Evolutionary conservation across 2,888 invertebrate species (phyloP).

Genomic region (Heliconius aoede): DNA sequence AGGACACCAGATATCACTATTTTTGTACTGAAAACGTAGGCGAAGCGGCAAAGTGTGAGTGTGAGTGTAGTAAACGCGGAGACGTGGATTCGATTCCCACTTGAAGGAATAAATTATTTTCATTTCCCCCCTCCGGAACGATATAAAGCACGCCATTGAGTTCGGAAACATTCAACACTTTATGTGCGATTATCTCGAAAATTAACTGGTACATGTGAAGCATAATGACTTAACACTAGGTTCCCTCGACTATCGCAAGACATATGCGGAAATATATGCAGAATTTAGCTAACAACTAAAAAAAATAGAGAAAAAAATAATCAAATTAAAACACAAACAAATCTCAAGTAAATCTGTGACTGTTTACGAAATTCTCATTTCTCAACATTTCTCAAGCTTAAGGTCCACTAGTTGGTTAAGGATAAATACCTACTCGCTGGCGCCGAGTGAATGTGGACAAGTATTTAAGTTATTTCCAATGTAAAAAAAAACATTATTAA

Average conservation of each 20-base stretch:
- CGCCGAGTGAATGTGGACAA: slow-evolving; percentile 38
- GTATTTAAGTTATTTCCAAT: slow-evolving; percentile 32
- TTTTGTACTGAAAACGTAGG: too few relatives aligned
- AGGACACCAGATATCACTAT: slow-evolving; percentile 12
- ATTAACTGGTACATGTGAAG: neutral
- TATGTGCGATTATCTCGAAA: neutral
- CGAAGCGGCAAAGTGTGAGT: too few relatives aligned
- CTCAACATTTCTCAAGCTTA: slow-evolving; percentile 39
- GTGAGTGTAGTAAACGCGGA: too few relatives aligned
- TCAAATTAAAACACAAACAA: neutral
- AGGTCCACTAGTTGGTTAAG: slow-evolving; percentile 44
- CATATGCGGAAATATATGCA: too few relatives aligned
- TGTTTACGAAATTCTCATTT: slow-evolving; percentile 38
- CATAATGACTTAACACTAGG: neutral
- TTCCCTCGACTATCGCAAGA: too few relatives aligned
- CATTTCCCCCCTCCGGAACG: neutral
- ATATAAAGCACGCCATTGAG: neutral
- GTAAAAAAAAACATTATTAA: slow-evolving; percentile 30
- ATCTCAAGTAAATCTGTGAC: slow-evolving; percentile 17
- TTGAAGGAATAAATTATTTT: neutral
- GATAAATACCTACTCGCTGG: slow-evolving; percentile 37
- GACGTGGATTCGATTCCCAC: neutral
- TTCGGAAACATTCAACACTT: neutral
- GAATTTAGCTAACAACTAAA: neutral
- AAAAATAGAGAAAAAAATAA: neutral